Percentiles rank a stretch among this genome's conserved stretches.
Evolutionary conservation across 23 tunicate species (phyloP).

Genomic region (Aplidium turbinatum): DNA sequence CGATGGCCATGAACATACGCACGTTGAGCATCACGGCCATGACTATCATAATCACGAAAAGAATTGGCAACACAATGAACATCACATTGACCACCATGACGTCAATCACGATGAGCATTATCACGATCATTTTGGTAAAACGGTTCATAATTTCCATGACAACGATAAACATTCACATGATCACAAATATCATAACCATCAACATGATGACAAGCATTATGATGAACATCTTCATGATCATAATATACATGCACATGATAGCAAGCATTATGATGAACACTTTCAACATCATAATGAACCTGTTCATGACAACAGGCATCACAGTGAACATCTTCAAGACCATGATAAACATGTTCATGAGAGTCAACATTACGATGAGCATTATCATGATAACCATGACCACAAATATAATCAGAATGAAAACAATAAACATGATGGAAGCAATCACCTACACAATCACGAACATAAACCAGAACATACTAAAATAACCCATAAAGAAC

Average conservation of each 20-base stretch:
- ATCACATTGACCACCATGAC: neutral
- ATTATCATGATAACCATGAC: slow-evolving; percentile 5
- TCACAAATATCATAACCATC: neutral
- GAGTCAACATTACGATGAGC: neutral
- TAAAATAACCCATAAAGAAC: neutral
- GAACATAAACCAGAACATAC: slow-evolving; percentile 13
- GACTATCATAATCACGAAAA: neutral
- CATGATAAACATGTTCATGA: slow-evolving; percentile 2
- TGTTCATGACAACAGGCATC: neutral
- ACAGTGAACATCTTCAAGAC: neutral
- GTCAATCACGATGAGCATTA: neutral
- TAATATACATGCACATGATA: neutral
- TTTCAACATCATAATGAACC: neutral
- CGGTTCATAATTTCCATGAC: neutral
- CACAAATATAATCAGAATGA: neutral
- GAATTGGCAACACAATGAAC: neutral
- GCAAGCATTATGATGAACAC: neutral
- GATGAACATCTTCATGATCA: slow-evolving; percentile 1
- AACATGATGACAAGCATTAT: neutral
- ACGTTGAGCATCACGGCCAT: neutral
- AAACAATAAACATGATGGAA: neutral
- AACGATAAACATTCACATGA: neutral
- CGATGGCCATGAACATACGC: neutral
- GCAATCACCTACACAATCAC: neutral
- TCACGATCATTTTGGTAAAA: neutral